phyloP scores from a whole-genome alignment of 2,113 vertebrate genomes.

The Struthio camelus region DNA sequence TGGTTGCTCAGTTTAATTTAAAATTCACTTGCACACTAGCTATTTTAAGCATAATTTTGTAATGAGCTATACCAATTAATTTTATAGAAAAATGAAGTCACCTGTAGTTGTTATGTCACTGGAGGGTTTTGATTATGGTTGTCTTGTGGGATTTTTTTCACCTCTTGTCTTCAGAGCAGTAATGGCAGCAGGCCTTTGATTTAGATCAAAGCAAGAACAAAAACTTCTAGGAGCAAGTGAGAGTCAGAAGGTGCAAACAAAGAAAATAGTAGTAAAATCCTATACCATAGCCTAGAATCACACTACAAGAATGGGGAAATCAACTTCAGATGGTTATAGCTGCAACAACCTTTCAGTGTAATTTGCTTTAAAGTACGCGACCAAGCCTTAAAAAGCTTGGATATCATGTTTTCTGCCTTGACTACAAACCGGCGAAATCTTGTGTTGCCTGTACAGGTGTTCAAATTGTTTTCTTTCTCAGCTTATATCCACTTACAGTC shows the following conservation, averaged over 20 bases:
- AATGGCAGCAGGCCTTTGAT: slow-evolving; percentile 34
- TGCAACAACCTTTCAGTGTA: not conserved
- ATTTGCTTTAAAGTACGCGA: not conserved
- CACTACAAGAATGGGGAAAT: not conserved
- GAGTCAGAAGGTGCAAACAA: slow-evolving; percentile 33
- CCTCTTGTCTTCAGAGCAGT: not conserved
- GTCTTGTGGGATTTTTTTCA: slow-evolving; percentile 1
- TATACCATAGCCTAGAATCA: not conserved
- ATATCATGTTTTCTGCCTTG: not conserved
- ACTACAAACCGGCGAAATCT: slow-evolving; percentile 18
- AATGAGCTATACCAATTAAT: not conserved
- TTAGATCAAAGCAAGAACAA: slow-evolving; percentile 42
- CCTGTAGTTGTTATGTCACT: not conserved
- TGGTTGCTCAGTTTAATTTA: not conserved
- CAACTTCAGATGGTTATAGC: not conserved
- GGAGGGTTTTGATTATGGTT: not conserved
- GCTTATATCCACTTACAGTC: not conserved
- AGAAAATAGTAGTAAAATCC: not conserved
- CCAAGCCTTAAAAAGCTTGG: not conserved
- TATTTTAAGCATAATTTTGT: slow-evolving; percentile 1
- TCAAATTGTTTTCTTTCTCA: not conserved
- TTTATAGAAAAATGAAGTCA: not conserved
- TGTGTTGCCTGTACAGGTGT: not conserved
- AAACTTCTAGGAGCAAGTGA: slow-evolving; percentile 1
- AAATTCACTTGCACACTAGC: not conserved